These are phyloP conservation scores for Panagrolaimus sp. DNA, from an alignment of 1,140 invertebrate species.

Conservation along the genomic window DNA sequence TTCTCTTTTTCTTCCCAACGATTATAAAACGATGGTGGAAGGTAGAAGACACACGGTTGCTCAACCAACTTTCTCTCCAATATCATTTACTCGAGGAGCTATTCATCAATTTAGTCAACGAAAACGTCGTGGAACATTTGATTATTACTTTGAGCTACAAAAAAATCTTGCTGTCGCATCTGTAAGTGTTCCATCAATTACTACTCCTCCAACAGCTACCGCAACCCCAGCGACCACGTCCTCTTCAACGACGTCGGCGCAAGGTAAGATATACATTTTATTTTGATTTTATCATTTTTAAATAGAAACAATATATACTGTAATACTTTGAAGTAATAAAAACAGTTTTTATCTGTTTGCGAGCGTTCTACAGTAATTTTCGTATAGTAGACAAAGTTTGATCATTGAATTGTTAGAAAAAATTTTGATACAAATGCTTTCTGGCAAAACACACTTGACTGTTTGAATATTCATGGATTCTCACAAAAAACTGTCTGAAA, in stretches of 20 bases:
- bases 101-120: background rate
- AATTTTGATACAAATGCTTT: too few species aligned
- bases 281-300: too few species aligned
- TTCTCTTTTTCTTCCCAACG: background rate
- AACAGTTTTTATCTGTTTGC: too few species aligned
- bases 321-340: too few species aligned
- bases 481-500: too few species aligned
- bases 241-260: constrained; percentile 9
- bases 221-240: background rate
- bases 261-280: background rate
- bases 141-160: constrained; percentile 6
- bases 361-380: too few species aligned
- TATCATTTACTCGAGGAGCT: background rate
- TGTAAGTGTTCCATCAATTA: constrained; percentile 11
- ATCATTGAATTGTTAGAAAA: too few species aligned
- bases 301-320: too few species aligned
- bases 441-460: too few species aligned
- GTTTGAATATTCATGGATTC: too few species aligned
- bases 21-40: constrained; percentile 11
- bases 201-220: background rate
- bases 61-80: constrained; percentile 5
- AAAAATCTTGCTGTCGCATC: constrained; percentile 13
- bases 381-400: too few species aligned
- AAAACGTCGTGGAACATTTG: background rate
- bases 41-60: constrained; percentile 10